phyloP scores from a whole-genome alignment of 2,113 vertebrate species.

The Microcebus ravelobensis region DNA sequence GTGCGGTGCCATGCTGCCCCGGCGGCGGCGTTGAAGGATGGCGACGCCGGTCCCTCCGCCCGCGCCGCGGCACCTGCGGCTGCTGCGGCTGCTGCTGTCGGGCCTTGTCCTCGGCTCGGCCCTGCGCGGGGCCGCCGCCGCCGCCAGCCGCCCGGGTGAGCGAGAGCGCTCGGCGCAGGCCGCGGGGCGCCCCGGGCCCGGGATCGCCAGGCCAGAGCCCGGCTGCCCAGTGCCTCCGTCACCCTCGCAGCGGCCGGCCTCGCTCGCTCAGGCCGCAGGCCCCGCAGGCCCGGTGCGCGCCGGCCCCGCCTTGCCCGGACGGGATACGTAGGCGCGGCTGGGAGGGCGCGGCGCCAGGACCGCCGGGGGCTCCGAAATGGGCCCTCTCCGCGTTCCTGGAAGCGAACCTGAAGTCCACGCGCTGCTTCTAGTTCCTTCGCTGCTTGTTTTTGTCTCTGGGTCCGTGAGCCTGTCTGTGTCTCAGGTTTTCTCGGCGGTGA shows the following conservation, averaged over 20 bases:
- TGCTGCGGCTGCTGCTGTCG: slow-evolving; percentile 74
- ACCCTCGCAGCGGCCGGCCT: too few relatives aligned
- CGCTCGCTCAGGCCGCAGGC: background rate
- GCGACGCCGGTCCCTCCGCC: slow-evolving; percentile 73
- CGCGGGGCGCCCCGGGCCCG: background rate
- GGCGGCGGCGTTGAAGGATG: slow-evolving; percentile 74
- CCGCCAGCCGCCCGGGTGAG: slow-evolving; percentile 72
- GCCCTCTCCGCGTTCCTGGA: background rate
- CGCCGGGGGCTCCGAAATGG: background rate
- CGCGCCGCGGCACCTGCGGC: slow-evolving; percentile 70
- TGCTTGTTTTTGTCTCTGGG: background rate
- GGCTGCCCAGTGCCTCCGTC: background rate
- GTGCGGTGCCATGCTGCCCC: slow-evolving; percentile 74
- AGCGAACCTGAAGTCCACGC: background rate
- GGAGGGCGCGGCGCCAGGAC: background rate
- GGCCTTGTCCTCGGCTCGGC: slow-evolving; percentile 70
- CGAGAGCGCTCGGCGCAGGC: background rate
- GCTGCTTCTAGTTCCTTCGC: background rate
- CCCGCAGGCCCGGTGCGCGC: background rate
- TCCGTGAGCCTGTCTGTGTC: background rate
- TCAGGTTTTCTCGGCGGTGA: background rate
- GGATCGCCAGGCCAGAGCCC: background rate
- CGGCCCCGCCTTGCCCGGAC: background rate
- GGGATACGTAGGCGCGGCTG: background rate
- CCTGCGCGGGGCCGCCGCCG: slow-evolving; percentile 61